Conservation (phyloP, 2,888 invertebrate species). For the Trichopoda pennipes region DNA sequence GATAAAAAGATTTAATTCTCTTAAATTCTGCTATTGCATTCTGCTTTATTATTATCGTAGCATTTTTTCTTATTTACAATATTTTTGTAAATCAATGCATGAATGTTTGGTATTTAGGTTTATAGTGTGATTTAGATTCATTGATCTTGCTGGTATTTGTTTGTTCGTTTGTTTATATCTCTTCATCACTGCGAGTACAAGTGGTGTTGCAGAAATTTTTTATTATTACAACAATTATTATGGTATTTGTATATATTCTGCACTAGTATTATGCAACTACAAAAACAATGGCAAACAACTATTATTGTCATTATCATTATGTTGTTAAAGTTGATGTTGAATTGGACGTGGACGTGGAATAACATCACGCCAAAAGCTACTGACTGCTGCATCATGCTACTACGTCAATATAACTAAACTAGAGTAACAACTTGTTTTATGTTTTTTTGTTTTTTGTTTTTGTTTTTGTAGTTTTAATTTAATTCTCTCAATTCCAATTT, state of each 20-base stretch:
- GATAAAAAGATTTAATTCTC: constrained; percentile 5
- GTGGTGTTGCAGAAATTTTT: constrained; percentile 29
- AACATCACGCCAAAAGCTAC: constrained; percentile 41
- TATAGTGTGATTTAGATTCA: constrained; percentile 64
- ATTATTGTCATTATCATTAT: constrained; percentile 52
- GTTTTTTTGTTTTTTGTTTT: too few relatives aligned
- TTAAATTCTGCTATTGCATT: constrained; percentile 26
- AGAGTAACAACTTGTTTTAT: constrained; percentile 53
- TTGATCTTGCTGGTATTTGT: constrained; percentile 37
- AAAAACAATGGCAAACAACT: constrained; percentile 49
- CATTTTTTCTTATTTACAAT: constrained; percentile 32
- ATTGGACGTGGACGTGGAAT: constrained; percentile 9
- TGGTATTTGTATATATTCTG: constrained; percentile 15
- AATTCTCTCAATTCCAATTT: constrained; percentile 63
- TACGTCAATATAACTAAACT: constrained; percentile 43
- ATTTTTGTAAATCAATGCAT: constrained; percentile 60
- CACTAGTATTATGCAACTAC: constrained; percentile 49
- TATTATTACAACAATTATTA: constrained; percentile 29
- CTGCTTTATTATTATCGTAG: constrained; percentile 25
- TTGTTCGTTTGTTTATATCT: constrained; percentile 41
- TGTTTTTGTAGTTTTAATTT: constrained; percentile 43
- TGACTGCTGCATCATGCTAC: constrained; percentile 50
- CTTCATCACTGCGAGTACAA: constrained; percentile 5
- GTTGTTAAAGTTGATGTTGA: constrained; percentile 12
- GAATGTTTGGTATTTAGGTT: constrained; percentile 66